Percentiles rank a stretch among this genome's conserved stretches.
These are phyloP conservation scores for Tetrapedia diversipes DNA, from an alignment of 2,888 invertebrate genomes.

Conservation along the genomic window DNA sequence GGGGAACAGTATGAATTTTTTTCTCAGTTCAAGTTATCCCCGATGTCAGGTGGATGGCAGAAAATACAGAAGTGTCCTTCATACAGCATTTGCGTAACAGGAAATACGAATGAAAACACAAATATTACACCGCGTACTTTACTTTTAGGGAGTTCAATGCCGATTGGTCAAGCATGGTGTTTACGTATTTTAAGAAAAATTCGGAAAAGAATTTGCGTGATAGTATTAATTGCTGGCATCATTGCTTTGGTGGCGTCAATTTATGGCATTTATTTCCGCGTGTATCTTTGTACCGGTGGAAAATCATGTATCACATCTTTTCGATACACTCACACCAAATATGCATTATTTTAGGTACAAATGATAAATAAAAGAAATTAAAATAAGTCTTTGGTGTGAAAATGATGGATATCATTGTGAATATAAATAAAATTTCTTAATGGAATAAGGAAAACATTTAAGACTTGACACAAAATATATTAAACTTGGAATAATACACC, in stretches of 20 bases:
- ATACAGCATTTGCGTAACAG: no score
- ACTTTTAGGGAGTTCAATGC: not conserved
- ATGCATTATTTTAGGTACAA: conserved; percentile 54
- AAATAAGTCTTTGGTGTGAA: not conserved
- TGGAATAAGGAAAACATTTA: conserved; percentile 62
- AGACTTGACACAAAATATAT: conserved; percentile 82
- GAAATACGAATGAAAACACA: not conserved
- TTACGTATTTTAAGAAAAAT: conserved; percentile 7
- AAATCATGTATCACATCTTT: conserved; percentile 56
- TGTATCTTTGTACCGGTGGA: conserved; percentile 67
- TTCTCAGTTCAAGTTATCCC: not conserved
- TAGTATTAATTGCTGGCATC: conserved; percentile 62
- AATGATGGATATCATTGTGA: not conserved
- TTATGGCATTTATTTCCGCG: conserved; percentile 70
- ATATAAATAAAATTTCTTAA: conserved; percentile 9
- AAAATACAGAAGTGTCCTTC: no score
- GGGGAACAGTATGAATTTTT: not conserved
- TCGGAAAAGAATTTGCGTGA: conserved; percentile 48
- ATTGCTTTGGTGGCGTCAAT: conserved; percentile 67
- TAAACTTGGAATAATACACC: conserved; percentile 81
- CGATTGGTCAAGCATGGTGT: not conserved
- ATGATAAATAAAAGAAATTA: not conserved
- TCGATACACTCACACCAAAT: conserved; percentile 51
- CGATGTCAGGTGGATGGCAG: not conserved
- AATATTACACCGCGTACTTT: no score